Evolutionary conservation across 2,113 vertebrate genomes (phyloP).

Genomic region (Geococcyx californianus): DNA sequence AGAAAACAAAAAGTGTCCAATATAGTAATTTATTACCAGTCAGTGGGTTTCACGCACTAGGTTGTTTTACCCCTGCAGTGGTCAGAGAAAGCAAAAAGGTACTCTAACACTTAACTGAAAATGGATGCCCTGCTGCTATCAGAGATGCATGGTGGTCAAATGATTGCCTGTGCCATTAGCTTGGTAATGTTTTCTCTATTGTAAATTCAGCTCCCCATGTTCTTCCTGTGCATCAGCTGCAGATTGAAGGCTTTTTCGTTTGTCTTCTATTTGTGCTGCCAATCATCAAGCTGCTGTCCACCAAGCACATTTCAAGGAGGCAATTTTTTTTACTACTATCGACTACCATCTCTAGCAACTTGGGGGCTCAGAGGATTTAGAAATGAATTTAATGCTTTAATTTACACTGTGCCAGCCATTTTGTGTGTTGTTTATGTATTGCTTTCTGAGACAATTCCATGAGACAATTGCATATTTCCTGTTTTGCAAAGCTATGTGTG

Average conservation of each 20-base stretch:
- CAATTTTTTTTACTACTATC: constrained; percentile 61
- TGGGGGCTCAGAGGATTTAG: constrained; percentile 52
- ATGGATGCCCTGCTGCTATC: constrained; percentile 79
- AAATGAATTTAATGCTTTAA: constrained; percentile 65
- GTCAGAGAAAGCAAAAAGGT: constrained; percentile 78
- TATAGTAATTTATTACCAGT: constrained; percentile 83
- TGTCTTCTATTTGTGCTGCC: constrained; percentile 79
- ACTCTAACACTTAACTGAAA: constrained; percentile 78
- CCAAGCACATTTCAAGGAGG: constrained; percentile 67
- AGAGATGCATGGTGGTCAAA: constrained; percentile 72
- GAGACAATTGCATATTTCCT: background rate
- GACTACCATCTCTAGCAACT: constrained; percentile 59
- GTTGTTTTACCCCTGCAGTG: constrained; percentile 79
- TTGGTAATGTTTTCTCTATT: constrained; percentile 79
- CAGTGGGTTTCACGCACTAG: constrained; percentile 71
- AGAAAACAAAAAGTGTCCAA: constrained; percentile 83
- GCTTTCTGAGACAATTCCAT: background rate
- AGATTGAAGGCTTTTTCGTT: constrained; percentile 78
- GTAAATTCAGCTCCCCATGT: constrained; percentile 73
- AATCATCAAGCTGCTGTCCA: constrained; percentile 72
- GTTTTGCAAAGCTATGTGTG: background rate
- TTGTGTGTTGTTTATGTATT: constrained; percentile 13
- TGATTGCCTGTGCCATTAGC: constrained; percentile 81
- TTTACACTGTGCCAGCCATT: constrained; percentile 39
- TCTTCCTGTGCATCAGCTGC: constrained; percentile 77